Evolutionary conservation across 1,140 invertebrate genomes (phyloP).

Genomic region (Hycleus phaleratus): DNA sequence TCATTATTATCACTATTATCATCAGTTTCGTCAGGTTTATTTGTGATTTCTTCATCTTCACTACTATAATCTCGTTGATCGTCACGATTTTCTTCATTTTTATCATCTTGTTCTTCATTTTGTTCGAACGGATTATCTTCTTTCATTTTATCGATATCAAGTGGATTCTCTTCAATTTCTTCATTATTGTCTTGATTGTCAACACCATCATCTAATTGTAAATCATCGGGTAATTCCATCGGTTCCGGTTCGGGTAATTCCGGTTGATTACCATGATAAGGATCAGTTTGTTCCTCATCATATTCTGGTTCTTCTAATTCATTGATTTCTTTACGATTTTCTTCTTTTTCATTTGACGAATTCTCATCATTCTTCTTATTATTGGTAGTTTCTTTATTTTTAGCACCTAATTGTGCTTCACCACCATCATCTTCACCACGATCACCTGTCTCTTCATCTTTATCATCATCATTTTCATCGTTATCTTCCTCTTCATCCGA

Average conservation of each 20-base stretch:
- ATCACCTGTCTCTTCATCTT: conserved; percentile 47
- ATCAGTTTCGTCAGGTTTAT: conserved; percentile 43
- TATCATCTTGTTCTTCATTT: conserved; percentile 37
- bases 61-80: conserved; percentile 27
- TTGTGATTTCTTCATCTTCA: conserved; percentile 34
- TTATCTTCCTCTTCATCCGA: conserved; percentile 70
- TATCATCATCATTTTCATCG: conserved; percentile 58
- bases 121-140: conserved; percentile 29
- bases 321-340: conserved; percentile 60
- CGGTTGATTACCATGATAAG: conserved; percentile 72
- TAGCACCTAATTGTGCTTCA: conserved; percentile 51
- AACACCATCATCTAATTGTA: conserved; percentile 67
- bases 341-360: conserved; percentile 44
- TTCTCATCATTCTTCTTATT: conserved; percentile 43
- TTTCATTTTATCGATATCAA: conserved; percentile 75
- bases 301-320: conserved; percentile 69
- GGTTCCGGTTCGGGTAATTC: conserved; percentile 71
- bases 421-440: conserved; percentile 39
- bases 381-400: conserved; percentile 50
- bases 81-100: conserved; percentile 27
- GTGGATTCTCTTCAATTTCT: conserved; percentile 66
- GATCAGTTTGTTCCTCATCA: conserved; percentile 79
- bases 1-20: conserved; percentile 39
- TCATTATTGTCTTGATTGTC: conserved; percentile 47
- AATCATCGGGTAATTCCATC: conserved; percentile 79